A percentile compares a stretch with the other conserved stretches of the same genome.
These are phyloP conservation scores for Hydrotaea diabolus DNA, from an alignment of 2,888 invertebrate genomes.

Conservation along the genomic window DNA sequence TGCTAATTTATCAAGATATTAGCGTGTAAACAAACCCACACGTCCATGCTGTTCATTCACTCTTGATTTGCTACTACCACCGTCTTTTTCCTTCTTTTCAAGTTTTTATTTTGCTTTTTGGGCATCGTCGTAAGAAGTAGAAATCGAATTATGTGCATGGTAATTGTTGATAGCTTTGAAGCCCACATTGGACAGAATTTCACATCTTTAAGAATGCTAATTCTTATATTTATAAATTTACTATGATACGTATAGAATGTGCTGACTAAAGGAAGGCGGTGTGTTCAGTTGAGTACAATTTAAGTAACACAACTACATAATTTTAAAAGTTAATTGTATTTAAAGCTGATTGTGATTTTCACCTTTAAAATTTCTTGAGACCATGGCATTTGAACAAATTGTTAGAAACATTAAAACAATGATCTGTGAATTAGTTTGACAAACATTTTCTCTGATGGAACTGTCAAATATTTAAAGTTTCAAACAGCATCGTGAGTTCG, in stretches of 20 bases:
- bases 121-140: constrained; percentile 28
- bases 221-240: constrained; percentile 8
- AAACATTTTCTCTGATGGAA: constrained; percentile 2
- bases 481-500: constrained; percentile 13
- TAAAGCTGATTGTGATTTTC: too few species aligned
- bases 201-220: constrained; percentile 52
- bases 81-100: constrained; percentile 20
- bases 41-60: constrained; percentile 41
- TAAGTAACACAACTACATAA: too few species aligned
- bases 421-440: not conserved
- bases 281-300: not conserved
- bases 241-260: not conserved
- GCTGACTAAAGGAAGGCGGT: not conserved
- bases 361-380: too few species aligned
- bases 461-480: constrained; percentile 15
- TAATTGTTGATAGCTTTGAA: constrained; percentile 62
- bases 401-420: too few species aligned
- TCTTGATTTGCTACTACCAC: not conserved
- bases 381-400: too few species aligned
- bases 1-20: constrained; percentile 49
- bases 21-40: constrained; percentile 35
- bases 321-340: too few species aligned
- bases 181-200: constrained; percentile 54
- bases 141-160: constrained; percentile 43
- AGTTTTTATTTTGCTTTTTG: not conserved